These are phyloP conservation scores for Tragulus kanchil DNA, from an alignment of 2,113 vertebrate genomes.

Conservation along the genomic window DNA sequence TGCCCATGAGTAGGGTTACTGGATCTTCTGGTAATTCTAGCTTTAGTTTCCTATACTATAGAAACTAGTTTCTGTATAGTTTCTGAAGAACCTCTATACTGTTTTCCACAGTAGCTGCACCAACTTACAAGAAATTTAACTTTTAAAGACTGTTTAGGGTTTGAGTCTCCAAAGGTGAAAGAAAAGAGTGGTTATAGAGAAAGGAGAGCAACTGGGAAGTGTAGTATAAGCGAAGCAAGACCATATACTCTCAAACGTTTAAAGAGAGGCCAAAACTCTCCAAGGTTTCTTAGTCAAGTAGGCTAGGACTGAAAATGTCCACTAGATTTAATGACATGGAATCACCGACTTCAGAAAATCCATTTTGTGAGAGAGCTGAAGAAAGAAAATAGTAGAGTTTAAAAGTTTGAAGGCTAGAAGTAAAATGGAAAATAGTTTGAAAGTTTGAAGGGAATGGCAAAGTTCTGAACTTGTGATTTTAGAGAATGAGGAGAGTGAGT, in stretches of 20 bases:
- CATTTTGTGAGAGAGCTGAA: background rate
- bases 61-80: background rate
- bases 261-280: background rate
- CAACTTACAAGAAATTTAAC: background rate
- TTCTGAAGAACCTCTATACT: background rate
- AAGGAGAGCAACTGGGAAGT: background rate
- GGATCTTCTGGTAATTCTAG: rapidly evolving
- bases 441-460: background rate
- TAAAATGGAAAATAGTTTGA: background rate
- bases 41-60: background rate
- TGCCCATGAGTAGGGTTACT: too few species aligned
- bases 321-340: background rate
- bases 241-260: background rate
- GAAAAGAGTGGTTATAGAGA: background rate
- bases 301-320: background rate
- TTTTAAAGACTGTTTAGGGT: background rate
- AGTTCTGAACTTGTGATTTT: background rate
- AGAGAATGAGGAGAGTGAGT: background rate
- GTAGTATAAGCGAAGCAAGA: background rate
- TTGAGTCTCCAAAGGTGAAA: background rate
- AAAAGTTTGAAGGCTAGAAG: background rate
- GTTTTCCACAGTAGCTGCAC: background rate
- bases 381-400: background rate
- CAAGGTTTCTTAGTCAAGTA: background rate
- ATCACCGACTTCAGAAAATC: background rate